phyloP scores from a whole-genome alignment of 2,888 invertebrate genomes.

The Drosophila antonietae region DNA sequence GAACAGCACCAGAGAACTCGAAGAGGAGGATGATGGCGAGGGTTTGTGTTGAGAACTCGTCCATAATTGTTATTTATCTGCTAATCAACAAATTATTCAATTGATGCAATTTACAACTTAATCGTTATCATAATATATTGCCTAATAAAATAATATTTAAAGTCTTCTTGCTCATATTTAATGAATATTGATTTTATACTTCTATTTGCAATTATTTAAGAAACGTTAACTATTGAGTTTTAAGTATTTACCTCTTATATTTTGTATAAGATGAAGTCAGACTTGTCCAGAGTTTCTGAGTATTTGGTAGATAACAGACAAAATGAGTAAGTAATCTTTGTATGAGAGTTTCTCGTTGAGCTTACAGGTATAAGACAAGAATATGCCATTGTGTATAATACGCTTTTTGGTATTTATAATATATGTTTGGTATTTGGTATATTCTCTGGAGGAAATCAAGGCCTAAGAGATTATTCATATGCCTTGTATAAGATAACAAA shows the following conservation, averaged over 20 bases:
- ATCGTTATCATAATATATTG: conserved; percentile 38
- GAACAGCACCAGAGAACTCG: conserved; percentile 8
- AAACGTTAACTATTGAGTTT: neutral
- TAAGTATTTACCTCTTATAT: neutral
- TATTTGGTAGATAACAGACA: neutral
- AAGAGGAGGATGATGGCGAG: conserved; percentile 43
- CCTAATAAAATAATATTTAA: conserved; percentile 47
- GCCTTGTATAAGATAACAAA: neutral
- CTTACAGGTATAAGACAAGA: neutral
- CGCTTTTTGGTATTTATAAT: neutral
- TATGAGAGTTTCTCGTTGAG: neutral
- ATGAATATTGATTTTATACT: neutral
- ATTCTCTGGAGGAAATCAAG: neutral
- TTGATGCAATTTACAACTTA: conserved; percentile 40
- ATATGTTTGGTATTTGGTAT: neutral
- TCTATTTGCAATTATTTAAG: neutral
- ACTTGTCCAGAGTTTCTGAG: neutral
- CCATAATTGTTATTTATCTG: conserved; percentile 41
- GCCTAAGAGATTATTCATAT: neutral
- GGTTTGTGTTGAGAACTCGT: conserved; percentile 36
- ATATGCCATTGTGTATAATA: neutral
- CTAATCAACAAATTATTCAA: conserved; percentile 44
- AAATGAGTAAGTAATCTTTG: neutral
- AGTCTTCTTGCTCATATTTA: conserved; percentile 11
- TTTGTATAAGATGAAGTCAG: neutral